Evolutionary conservation across 2,113 vertebrate genomes (phyloP).

Genomic region (Laticauda colubrina): DNA sequence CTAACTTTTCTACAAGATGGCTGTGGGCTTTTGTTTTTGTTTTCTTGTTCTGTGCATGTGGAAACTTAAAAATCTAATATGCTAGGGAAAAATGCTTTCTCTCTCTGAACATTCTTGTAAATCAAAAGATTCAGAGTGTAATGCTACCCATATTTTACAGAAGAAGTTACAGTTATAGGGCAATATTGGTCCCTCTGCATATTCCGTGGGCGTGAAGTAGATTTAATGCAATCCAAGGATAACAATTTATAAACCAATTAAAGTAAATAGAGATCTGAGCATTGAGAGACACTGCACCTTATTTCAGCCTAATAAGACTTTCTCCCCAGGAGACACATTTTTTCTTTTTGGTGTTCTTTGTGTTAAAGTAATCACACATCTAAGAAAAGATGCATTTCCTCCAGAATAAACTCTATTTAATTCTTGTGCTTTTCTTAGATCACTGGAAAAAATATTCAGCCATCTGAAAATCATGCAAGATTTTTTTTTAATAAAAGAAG

Average conservation of each 20-base stretch:
- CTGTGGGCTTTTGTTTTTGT: not conserved
- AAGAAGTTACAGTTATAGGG: slow-evolving; percentile 36
- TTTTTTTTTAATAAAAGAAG: not conserved
- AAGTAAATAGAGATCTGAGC: slow-evolving; percentile 26
- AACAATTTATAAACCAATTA: slow-evolving; percentile 36
- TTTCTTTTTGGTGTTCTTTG: slow-evolving; percentile 29
- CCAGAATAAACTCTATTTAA: slow-evolving; percentile 13
- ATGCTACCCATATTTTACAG: not conserved
- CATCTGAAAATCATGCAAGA: slow-evolving; percentile 3
- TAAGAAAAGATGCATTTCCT: slow-evolving; percentile 20
- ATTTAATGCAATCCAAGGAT: slow-evolving; percentile 32
- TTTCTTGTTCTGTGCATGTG: slow-evolving; percentile 28
- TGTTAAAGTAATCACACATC: slow-evolving; percentile 27
- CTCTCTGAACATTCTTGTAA: slow-evolving; percentile 26
- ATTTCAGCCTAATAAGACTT: slow-evolving; percentile 38
- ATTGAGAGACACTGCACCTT: slow-evolving; percentile 8
- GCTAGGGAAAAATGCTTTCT: slow-evolving; percentile 12
- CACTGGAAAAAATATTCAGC: accelerated
- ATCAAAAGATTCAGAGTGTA: slow-evolving; percentile 18
- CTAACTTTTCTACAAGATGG: not conserved
- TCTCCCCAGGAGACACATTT: slow-evolving; percentile 20
- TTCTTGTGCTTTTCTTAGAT: slow-evolving; percentile 23
- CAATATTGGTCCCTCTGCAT: slow-evolving; percentile 29
- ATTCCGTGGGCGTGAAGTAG: slow-evolving; percentile 31
- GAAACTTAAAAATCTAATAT: not conserved